Base-by-base conservation (phyloP, 1,140 invertebrate species). In the Trissolcus basalis region DNA sequence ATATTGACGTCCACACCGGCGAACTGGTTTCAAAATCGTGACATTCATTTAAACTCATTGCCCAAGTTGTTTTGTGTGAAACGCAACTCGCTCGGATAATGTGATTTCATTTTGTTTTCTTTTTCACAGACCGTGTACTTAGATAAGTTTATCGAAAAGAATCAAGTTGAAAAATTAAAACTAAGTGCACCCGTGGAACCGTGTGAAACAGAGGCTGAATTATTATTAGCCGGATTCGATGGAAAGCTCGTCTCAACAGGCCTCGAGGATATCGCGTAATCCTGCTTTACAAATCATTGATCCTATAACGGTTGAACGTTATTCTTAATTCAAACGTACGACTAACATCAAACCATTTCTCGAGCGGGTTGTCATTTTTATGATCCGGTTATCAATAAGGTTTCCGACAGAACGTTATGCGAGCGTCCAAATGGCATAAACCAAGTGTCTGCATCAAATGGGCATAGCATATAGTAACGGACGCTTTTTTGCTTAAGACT, bases 261-360 rank as follows among this genome's bases (percentile, higher is more conserved):
- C 54, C 43, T 69, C 11, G 10, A 44, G 44, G 35, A 69, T 61
- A 61, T 61, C 19, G 33, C 35, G 33, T 44, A 56, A 70, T 70
- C 50, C 58, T 49, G 50, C 59, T 70, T 61, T 70, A 56, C 58
- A 70, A 70, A 61, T 70, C 44, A 61, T 44, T 61, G 67, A 70
- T 61, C 61, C 43, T 44, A 50, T 70, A 61, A 70, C 67, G 67
- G 67, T 60, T 14, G 48, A 60, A 10, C 27, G 16, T 10, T 27
- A 11, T 50, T 3, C 7, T 44, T 61, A 69, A 69, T 56, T 61
- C 44, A 55, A 70, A 69, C 60, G 32, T 35, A 55, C 33, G 43
- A 48, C 64, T 1, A 48, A 50, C 16, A 15, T 14, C 36, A 41
- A 54, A 9, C 14, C 56, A 61, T 61, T 61, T 61, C 60, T 70